A percentile compares a stretch with the other conserved stretches of the same genome.
Conservation (phyloP, 2,888 invertebrate genomes). For the Taphrorychus bicolor region DNA sequence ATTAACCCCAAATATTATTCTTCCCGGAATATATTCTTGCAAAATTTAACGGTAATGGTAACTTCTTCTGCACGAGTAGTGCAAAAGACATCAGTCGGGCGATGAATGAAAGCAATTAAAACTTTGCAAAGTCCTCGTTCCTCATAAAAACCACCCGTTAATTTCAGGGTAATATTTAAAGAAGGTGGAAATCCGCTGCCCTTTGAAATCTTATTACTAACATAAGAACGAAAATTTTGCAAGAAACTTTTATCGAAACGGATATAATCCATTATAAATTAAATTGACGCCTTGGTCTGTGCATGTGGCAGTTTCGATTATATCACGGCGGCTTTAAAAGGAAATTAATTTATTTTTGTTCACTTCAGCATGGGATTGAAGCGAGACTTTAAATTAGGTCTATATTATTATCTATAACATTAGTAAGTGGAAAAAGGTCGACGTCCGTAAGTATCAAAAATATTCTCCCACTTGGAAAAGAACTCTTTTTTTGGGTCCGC, state of each 20-base stretch:
- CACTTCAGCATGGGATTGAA: background rate
- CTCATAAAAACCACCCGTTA: background rate
- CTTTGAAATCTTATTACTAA: background rate
- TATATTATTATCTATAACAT: background rate
- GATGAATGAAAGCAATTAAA: constrained; percentile 4
- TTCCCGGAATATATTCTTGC: background rate
- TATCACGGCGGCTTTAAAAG: background rate
- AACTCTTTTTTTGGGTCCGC: constrained; percentile 18
- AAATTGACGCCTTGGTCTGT: background rate
- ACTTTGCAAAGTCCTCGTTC: background rate
- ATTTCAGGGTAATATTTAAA: background rate
- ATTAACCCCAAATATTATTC: too few species aligned
- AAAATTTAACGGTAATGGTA: background rate
- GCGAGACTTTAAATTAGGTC: background rate
- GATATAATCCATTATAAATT: constrained; percentile 3
- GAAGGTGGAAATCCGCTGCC: background rate
- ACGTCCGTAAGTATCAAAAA: constrained; percentile 34
- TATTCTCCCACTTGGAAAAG: constrained; percentile 29
- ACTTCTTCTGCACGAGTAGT: background rate
- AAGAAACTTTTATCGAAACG: background rate
- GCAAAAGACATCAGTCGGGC: background rate
- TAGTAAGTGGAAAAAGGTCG: constrained; percentile 31
- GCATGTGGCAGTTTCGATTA: constrained; percentile 4
- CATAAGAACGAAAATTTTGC: background rate
- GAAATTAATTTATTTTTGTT: background rate